phyloP scores from a whole-genome alignment of 2,888 invertebrate genomes.

The Heliconius aoede region DNA sequence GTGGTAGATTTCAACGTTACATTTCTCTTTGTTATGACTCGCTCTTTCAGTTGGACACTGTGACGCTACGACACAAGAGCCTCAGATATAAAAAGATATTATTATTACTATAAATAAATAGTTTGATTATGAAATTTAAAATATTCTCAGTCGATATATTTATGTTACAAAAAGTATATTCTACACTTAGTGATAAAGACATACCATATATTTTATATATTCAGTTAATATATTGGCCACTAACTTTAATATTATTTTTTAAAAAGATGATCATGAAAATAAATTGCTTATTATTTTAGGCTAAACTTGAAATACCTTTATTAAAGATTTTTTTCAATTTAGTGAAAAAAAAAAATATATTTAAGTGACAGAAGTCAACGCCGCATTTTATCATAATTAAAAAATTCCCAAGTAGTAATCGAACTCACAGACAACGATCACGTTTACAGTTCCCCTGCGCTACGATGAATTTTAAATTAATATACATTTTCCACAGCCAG shows the following conservation, averaged over 20 bases:
- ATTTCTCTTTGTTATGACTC: too few relatives aligned
- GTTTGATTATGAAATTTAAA: slow-evolving; percentile 40
- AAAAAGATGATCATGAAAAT: slow-evolving; percentile 28
- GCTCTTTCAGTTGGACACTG: too few relatives aligned
- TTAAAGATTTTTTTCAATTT: too few relatives aligned
- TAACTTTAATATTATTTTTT: slow-evolving; percentile 40
- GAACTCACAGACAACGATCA: too few relatives aligned
- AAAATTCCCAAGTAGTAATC: too few relatives aligned
- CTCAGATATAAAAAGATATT: neutral
- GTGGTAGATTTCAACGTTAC: too few relatives aligned
- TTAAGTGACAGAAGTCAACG: too few relatives aligned
- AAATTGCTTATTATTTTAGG: slow-evolving; percentile 26
- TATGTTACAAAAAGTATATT: slow-evolving; percentile 57
- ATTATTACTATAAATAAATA: slow-evolving; percentile 18
- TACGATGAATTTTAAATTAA: too few relatives aligned
- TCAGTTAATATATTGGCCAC: slow-evolving; percentile 38
- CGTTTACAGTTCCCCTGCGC: too few relatives aligned
- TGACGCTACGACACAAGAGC: neutral
- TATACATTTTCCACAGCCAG: slow-evolving; percentile 67
- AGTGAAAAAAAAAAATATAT: too few relatives aligned
- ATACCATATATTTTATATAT: slow-evolving; percentile 34
- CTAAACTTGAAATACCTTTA: too few relatives aligned
- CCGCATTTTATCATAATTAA: too few relatives aligned
- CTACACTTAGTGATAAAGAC: slow-evolving; percentile 18
- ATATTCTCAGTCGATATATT: slow-evolving; percentile 64